Evolutionary conservation across 1,140 invertebrate species (phyloP).

Genomic region (Brachystomella parvula): DNA sequence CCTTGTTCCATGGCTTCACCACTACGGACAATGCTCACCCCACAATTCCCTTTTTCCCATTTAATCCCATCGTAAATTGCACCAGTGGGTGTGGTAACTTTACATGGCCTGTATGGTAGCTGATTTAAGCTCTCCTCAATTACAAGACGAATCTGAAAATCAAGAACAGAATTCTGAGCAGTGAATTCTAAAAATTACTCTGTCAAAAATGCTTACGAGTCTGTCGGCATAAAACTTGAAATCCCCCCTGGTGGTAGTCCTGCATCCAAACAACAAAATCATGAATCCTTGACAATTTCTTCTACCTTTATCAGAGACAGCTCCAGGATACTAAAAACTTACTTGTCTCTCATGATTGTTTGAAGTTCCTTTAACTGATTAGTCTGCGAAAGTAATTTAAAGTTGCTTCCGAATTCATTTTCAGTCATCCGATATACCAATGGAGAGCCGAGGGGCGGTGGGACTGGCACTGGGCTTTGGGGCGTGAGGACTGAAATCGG

Average conservation of each 20-base stretch:
- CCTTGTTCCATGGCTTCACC: conserved; percentile 98
- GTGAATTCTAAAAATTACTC: not conserved
- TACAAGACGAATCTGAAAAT: conserved; percentile 72
- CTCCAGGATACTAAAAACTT: conserved; percentile 42
- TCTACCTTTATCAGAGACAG: not conserved
- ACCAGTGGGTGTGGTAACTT: conserved; percentile 86
- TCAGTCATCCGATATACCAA: conserved; percentile 14
- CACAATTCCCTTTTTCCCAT: conserved; percentile 94
- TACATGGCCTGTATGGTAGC: conserved; percentile 80
- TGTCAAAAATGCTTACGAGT: conserved; percentile 49
- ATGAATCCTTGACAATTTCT: conserved; percentile 6
- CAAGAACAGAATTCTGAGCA: not conserved
- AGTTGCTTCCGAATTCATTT: conserved; percentile 65
- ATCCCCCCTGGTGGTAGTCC: conserved; percentile 85
- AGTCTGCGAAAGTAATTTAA: conserved; percentile 71
- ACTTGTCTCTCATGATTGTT: conserved; percentile 92
- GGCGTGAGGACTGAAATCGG: not conserved
- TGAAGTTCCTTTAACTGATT: conserved; percentile 88
- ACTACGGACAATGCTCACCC: conserved; percentile 88
- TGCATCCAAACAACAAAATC: conserved; percentile 44
- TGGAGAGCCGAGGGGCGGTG: conserved; percentile 4
- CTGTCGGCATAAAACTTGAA: conserved; percentile 98
- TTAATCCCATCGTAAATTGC: conserved; percentile 82
- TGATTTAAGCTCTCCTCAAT: conserved; percentile 98
- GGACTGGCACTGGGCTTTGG: not conserved